phyloP scores from a whole-genome alignment of 2,113 vertebrate species.

The Crocuta crocuta region DNA sequence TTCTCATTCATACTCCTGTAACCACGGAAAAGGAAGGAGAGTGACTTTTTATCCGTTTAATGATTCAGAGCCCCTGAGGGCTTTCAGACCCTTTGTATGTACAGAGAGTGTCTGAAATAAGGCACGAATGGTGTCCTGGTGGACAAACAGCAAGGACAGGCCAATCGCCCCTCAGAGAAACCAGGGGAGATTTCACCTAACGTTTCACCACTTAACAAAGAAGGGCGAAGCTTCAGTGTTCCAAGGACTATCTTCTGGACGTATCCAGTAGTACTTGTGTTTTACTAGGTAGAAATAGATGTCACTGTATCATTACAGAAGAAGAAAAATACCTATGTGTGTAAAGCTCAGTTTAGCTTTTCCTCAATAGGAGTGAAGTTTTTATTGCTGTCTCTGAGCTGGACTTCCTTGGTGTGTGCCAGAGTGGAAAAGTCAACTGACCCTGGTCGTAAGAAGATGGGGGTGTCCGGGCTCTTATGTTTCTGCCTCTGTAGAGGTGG shows the following conservation, averaged over 20 bases:
- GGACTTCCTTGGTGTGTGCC: background rate
- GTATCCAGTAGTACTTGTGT: background rate
- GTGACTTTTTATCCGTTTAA: background rate
- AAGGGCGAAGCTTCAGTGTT: background rate
- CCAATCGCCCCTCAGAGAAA: background rate
- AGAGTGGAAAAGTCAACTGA: background rate
- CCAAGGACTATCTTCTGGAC: background rate
- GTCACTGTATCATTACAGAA: background rate
- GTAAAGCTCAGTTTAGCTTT: background rate
- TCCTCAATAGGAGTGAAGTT: background rate
- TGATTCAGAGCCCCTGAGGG: background rate
- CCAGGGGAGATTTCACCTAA: background rate
- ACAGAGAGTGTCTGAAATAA: constrained; percentile 19
- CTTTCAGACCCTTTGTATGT: background rate
- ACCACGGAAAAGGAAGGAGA: background rate
- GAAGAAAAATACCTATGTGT: too few relatives aligned
- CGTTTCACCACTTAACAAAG: background rate
- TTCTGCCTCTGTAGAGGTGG: background rate
- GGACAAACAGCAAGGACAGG: background rate
- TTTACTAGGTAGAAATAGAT: background rate
- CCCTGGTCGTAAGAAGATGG: background rate
- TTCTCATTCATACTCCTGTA: background rate
- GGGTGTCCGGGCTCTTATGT: background rate
- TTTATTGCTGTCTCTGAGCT: background rate
- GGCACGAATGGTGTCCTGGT: background rate